Evolutionary conservation across 2,113 vertebrate genomes (phyloP), one percentile per base, ranked within the genome.

Genomic region (Brachyhypopomus occidentalis): DNA sequence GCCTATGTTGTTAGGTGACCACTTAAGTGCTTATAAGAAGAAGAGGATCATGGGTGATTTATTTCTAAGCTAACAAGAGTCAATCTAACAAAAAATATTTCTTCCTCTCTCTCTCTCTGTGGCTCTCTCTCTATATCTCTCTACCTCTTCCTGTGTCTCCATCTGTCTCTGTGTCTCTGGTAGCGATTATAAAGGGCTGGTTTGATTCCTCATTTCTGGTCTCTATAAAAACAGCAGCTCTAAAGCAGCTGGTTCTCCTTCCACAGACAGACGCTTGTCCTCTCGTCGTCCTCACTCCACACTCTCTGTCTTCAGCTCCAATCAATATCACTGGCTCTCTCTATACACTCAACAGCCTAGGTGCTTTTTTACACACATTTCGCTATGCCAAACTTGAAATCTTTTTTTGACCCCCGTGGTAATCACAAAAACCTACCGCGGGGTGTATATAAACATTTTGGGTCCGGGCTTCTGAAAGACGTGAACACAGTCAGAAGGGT

Each of bases 171-270:
- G 12, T 38, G 34, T 25, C 30, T 71, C 85, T 87, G 81, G 84
- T 89, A 86, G 85, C 78, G 76, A 60, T 85, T 87, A 75, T 22
- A 60, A 75, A 67, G 84, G 82, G 83, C 79, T 77, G 56, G 82
- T 77, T 81, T n/a, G 23, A 75, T 78, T 88, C 89, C 87, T 89
- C 90, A 84, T 87, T 87, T 87, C 83, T 86, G 78, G 85, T 84
- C 83, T 85, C 20, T 62, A 14, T 70, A 87, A 83, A 77, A 85
- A 81, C 72, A 82, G 84, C 66, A 75, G 69, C 56, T 80, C 58
- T 27, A 62, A 27, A 1, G 11, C 67, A 59, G 72, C 72, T 59
- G 79, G 63, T 34, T 81, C 75, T 69, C 72, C 72, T 23, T 45
- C 22, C 72, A 69, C 72, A 52, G 34, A 69, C 72, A 34, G 62